Evolutionary conservation across 1,140 invertebrate species (phyloP).

Genomic region (Drosophila persimilis): DNA sequence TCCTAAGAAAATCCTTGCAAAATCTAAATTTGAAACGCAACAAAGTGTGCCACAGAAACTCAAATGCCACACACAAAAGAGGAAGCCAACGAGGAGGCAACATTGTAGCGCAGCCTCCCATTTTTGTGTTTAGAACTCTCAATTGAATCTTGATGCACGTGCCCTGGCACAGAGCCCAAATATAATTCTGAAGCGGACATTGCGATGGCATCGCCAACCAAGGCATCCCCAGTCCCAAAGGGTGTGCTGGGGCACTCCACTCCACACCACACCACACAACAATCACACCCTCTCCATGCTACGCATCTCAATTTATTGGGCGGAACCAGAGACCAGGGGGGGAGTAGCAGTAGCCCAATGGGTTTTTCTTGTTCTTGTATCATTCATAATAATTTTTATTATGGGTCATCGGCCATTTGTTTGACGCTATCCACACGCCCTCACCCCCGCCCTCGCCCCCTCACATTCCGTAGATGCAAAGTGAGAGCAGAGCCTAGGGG

Average conservation of each 20-base stretch:
- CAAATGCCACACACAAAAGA: slow-evolving; percentile 19
- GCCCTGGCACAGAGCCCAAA: slow-evolving; percentile 52
- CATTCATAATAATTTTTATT: slow-evolving; percentile 82
- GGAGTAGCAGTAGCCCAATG: slow-evolving; percentile 46
- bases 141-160: slow-evolving; percentile 80
- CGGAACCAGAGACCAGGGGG: slow-evolving; percentile 7
- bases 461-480: slow-evolving; percentile 6
- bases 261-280: not conserved
- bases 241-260: slow-evolving; percentile 41
- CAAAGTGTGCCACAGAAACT: slow-evolving; percentile 40
- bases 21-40: not conserved
- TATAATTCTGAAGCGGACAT: slow-evolving; percentile 49
- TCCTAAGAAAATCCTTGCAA: not conserved
- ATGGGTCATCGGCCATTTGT: slow-evolving; percentile 80
- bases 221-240: slow-evolving; percentile 58
- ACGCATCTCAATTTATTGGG: slow-evolving; percentile 36
- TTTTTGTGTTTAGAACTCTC: slow-evolving; percentile 57
- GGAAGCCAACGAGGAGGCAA: not conserved
- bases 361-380: slow-evolving; percentile 72
- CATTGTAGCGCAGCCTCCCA: slow-evolving; percentile 43
- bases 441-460: slow-evolving; percentile 16
- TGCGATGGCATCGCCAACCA: slow-evolving; percentile 44
- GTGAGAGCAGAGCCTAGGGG: slow-evolving; percentile 16
- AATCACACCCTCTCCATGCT: slow-evolving; percentile 8
- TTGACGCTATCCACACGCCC: slow-evolving; percentile 61